A percentile compares a stretch with the other conserved stretches of the same genome.
phyloP scores from a whole-genome alignment of 2,797 vertebrate genomes.

The Rhabdophis nuchalis region DNA sequence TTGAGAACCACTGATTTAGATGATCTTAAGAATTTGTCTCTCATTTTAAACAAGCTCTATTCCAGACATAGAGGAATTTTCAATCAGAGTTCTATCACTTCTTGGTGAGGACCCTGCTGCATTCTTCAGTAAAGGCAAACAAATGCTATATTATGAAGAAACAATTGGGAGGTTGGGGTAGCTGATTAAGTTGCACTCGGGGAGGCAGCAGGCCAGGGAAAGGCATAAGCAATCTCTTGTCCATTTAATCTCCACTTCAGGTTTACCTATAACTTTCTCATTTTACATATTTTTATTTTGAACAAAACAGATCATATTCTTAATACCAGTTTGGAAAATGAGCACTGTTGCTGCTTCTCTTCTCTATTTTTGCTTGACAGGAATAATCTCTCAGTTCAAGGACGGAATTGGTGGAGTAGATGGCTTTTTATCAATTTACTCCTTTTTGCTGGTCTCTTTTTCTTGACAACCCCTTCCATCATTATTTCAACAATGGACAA shows the following conservation, averaged over 20 bases:
- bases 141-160: neutral
- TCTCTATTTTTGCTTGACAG: conserved; percentile 62
- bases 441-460: conserved; percentile 87
- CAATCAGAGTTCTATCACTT: neutral
- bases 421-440: conserved; percentile 80
- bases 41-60: neutral
- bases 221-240: neutral
- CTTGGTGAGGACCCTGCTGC: neutral
- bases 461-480: conserved; percentile 94
- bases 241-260: neutral
- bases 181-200: neutral
- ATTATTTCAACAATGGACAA: conserved; percentile 92
- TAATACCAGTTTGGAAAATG: neutral
- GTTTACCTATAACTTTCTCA: too few species aligned
- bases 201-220: neutral
- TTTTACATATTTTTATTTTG: neutral
- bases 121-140: neutral
- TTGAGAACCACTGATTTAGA: too few species aligned
- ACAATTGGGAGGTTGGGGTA: neutral
- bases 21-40: neutral
- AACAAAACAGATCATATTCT: neutral
- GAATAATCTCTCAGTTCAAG: conserved; percentile 85
- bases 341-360: conserved; percentile 3
- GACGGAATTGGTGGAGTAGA: conserved; percentile 81
- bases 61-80: neutral